Conservation (phyloP, 35 echinoderm and acorn worm species). For the Apostichopus parvimensis region DNA sequence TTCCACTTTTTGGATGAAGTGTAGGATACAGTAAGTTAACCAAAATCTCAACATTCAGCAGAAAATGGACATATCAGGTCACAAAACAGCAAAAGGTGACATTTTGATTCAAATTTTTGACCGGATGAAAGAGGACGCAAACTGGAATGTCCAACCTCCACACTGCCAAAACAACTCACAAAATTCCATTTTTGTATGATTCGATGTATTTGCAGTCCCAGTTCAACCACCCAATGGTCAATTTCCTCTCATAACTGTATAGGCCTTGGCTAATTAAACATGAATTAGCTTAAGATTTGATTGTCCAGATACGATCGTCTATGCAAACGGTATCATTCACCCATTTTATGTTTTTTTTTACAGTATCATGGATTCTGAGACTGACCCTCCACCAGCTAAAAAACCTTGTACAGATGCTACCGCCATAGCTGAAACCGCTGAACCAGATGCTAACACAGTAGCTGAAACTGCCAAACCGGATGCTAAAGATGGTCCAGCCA, state of each 20-base stretch:
- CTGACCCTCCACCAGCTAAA: constrained; percentile 31
- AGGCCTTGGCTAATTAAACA: too few relatives aligned
- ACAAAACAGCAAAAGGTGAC: too few relatives aligned
- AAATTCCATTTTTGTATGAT: too few relatives aligned
- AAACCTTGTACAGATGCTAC: constrained; percentile 15
- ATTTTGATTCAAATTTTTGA: background rate
- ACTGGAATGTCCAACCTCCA: background rate
- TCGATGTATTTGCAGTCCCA: background rate
- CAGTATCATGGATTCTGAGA: constrained; percentile 30
- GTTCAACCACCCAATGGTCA: background rate
- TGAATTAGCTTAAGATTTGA: too few relatives aligned
- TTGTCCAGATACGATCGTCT: too few relatives aligned
- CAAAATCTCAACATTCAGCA: too few relatives aligned
- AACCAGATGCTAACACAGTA: background rate
- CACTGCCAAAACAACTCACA: too few relatives aligned
- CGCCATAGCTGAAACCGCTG: background rate
- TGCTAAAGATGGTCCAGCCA: background rate
- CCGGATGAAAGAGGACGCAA: background rate
- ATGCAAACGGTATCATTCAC: too few relatives aligned
- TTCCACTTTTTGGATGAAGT: too few relatives aligned
- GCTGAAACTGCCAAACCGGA: background rate
- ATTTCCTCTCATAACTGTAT: too few relatives aligned
- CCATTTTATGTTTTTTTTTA: background rate
- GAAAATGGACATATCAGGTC: too few relatives aligned
- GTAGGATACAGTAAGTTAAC: too few relatives aligned